Evolutionary conservation across 2,797 vertebrate species (phyloP).

Genomic region (Nannoperca australis): DNA sequence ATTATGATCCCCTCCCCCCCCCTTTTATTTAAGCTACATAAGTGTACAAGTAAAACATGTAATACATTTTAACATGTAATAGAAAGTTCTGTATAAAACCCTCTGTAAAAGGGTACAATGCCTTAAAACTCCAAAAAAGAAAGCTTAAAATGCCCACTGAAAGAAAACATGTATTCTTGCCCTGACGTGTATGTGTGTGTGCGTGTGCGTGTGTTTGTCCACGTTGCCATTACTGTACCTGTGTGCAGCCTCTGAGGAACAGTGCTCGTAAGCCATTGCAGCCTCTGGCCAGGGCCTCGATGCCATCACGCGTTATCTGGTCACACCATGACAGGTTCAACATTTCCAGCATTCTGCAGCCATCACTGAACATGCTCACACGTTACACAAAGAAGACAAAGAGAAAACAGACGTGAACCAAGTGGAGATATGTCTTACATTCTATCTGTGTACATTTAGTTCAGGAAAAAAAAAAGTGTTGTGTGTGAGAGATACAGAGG

Average conservation of each 20-base stretch:
- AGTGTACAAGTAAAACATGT: no score
- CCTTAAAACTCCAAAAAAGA: not conserved
- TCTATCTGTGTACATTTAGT: not conserved
- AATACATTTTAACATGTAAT: not conserved
- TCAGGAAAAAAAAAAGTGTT: not conserved
- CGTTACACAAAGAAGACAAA: constrained; percentile 1
- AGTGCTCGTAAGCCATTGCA: constrained; percentile 90
- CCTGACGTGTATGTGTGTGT: not conserved
- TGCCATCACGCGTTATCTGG: constrained; percentile 93
- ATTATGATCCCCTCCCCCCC: not conserved
- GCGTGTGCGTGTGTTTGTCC: not conserved
- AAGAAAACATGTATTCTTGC: not conserved
- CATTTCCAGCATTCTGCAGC: constrained; percentile 93
- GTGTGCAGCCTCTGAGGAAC: constrained; percentile 94
- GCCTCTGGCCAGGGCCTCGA: constrained; percentile 92
- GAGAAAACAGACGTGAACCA: constrained; percentile 18
- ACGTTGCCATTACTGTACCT: constrained; percentile 81
- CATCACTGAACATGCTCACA: constrained; percentile 83
- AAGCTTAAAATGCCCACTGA: not conserved
- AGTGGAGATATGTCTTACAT: not conserved
- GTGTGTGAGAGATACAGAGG: not conserved
- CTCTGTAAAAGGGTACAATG: not conserved
- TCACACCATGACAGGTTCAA: constrained; percentile 96
- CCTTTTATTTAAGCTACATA: not conserved
- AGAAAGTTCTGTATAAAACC: no score